A percentile compares a stretch with the other conserved stretches of the same genome.
Conservation (phyloP, 2,113 vertebrate species). For the Oreochromis niloticus region DNA sequence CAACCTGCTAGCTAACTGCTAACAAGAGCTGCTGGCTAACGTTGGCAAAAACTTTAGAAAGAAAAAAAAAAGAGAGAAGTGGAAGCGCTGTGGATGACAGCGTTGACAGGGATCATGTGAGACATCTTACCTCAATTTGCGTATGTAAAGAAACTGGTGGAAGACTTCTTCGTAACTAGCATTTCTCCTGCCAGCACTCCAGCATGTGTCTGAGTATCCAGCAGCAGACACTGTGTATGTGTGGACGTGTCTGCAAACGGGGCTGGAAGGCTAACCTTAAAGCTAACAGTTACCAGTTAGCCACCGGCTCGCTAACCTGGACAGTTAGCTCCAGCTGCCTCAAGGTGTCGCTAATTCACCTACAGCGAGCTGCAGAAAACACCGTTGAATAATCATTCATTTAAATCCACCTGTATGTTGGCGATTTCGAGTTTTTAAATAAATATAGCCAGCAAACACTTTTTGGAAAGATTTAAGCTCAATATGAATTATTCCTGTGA, state of each 20-base stretch:
- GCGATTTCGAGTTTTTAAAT: background rate
- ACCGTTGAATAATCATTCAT: background rate
- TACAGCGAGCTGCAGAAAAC: background rate
- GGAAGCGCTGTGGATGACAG: background rate
- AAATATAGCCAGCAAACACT: background rate
- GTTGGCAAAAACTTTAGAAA: background rate
- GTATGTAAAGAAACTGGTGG: background rate
- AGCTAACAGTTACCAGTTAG: constrained; percentile 3
- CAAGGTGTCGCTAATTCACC: constrained; percentile 6
- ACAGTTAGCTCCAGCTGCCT: background rate
- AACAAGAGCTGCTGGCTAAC: background rate
- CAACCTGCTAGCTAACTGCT: constrained; percentile 26
- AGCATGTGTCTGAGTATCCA: constrained; percentile 20
- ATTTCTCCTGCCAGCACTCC: constrained; percentile 26
- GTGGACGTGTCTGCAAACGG: constrained; percentile 48
- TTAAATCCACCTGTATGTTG: background rate
- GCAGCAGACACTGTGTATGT: background rate
- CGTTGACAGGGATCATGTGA: background rate
- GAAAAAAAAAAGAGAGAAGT: background rate
- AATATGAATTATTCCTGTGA: background rate
- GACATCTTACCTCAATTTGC: constrained; percentile 24
- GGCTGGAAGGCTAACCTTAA: background rate
- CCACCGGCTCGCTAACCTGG: constrained; percentile 19
- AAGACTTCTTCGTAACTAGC: background rate
- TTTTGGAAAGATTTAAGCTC: background rate